Evolutionary conservation across 53 echinoderm and acorn worm species (phyloP).

Genomic region (Actinopyga echinites): DNA sequence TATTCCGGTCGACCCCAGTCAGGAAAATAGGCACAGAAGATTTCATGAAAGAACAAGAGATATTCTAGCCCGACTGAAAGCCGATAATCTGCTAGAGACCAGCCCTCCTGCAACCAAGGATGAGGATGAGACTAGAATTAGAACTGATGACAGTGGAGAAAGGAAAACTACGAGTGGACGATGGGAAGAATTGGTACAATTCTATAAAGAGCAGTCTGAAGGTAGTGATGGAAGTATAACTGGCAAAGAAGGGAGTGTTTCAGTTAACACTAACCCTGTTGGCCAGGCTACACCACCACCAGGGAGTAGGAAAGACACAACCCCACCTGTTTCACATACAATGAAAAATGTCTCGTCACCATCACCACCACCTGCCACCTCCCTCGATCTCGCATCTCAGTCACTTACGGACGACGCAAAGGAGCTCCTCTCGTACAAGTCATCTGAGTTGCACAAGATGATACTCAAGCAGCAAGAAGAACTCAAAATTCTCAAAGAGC

Average conservation of each 20-base stretch:
- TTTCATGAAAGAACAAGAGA: slow-evolving; percentile 59
- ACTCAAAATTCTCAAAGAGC: slow-evolving; percentile 70
- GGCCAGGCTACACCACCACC: too few species aligned
- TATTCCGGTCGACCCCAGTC: slow-evolving; percentile 33
- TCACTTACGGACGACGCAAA: slow-evolving; percentile 66
- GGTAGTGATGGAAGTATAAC: slow-evolving; percentile 1
- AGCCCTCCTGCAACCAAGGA: not conserved
- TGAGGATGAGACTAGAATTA: slow-evolving; percentile 7
- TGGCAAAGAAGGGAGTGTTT: too few species aligned
- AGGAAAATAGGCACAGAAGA: slow-evolving; percentile 19
- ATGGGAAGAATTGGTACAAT: slow-evolving; percentile 45
- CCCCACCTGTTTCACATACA: not conserved
- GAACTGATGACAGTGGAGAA: slow-evolving; percentile 3
- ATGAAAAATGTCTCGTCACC: slow-evolving; percentile 15
- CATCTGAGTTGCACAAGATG: slow-evolving; percentile 69
- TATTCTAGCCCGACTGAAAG: slow-evolving; percentile 53
- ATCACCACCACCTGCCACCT: not conserved
- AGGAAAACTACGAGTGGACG: not conserved
- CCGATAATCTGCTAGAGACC: slow-evolving; percentile 20
- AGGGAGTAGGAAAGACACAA: too few species aligned
- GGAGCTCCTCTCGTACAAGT: slow-evolving; percentile 51
- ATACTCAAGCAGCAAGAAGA: slow-evolving; percentile 83
- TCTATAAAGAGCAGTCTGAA: slow-evolving; percentile 57
- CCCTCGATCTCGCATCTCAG: not conserved
- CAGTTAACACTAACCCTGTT: too few species aligned